Percentiles rank a stretch among this genome's conserved stretches.
Evolutionary conservation across 1,140 invertebrate genomes (phyloP).

Genomic region (Drosophila parvula): DNA sequence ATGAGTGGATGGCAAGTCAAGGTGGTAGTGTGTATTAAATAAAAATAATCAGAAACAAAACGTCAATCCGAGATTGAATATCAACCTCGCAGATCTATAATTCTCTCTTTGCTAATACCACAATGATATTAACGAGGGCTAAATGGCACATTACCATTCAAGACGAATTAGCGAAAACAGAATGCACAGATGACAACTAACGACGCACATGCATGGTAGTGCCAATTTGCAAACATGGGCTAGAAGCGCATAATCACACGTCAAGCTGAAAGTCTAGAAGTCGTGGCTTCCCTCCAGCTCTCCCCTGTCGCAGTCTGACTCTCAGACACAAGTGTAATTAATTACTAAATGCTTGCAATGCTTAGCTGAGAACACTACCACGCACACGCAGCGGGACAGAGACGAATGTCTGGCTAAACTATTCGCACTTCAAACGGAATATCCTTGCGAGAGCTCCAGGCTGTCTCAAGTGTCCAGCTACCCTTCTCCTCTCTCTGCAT

Average conservation of each 20-base stretch:
- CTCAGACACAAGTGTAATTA: conserved; percentile 70
- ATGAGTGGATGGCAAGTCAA: too few relatives aligned
- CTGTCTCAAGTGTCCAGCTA: conserved; percentile 53
- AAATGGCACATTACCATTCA: conserved; percentile 2
- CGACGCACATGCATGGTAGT: conserved; percentile 14
- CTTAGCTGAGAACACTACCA: conserved; percentile 35
- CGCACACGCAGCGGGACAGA: conserved; percentile 7
- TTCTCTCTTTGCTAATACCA: not conserved
- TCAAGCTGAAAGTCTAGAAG: conserved; percentile 59
- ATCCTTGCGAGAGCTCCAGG: conserved; percentile 34
- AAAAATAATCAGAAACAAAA: too few relatives aligned
- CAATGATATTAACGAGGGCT: not conserved
- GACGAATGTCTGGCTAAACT: conserved; percentile 57
- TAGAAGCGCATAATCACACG: conserved; percentile 65
- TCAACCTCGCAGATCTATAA: too few relatives aligned
- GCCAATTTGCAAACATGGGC: conserved; percentile 62
- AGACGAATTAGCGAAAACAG: not conserved
- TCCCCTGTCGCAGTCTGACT: not conserved
- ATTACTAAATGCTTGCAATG: conserved; percentile 75
- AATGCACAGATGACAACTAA: conserved; percentile 24
- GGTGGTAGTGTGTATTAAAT: too few relatives aligned
- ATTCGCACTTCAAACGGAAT: conserved; percentile 66
- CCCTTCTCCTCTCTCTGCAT: not conserved
- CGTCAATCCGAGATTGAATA: too few relatives aligned
- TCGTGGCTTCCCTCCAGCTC: conserved; percentile 9